A percentile compares a stretch with the other conserved stretches of the same genome.
Evolutionary conservation across 2,113 vertebrate species (phyloP).

Genomic region (Sceloporus tristichus): DNA sequence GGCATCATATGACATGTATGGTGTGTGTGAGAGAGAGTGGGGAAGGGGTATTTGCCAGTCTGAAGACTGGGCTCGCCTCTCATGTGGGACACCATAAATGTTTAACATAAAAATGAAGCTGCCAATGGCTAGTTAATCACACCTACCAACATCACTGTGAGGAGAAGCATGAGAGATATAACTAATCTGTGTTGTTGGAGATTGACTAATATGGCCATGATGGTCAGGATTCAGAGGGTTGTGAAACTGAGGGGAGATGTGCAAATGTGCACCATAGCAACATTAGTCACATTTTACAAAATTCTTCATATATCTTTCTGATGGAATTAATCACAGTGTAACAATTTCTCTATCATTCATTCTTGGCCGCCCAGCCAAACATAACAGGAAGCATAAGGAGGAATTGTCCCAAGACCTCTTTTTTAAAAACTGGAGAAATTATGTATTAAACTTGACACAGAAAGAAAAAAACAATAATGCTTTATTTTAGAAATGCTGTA

Average conservation of each 20-base stretch:
- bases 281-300: background rate
- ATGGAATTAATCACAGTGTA: background rate
- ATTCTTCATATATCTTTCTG: background rate
- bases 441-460: background rate
- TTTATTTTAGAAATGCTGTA: constrained; percentile 24
- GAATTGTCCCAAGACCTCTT: background rate
- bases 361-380: constrained; percentile 14
- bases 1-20: too few relatives aligned
- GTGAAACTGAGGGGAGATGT: background rate
- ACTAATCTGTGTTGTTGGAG: background rate
- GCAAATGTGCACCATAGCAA: background rate
- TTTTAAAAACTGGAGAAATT: background rate
- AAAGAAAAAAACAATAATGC: background rate
- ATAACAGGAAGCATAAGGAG: background rate
- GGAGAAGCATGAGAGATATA: background rate
- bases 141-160: background rate
- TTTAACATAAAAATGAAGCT: background rate
- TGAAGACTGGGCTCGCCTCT: background rate
- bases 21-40: too few relatives aligned
- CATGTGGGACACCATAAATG: background rate
- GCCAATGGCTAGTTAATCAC: background rate
- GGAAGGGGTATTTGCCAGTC: too few relatives aligned
- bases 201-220: background rate
- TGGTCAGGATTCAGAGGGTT: background rate
- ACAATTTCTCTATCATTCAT: background rate